Conservation (phyloP, 2,797 vertebrate genomes). For the Ctenopoma multispine region DNA sequence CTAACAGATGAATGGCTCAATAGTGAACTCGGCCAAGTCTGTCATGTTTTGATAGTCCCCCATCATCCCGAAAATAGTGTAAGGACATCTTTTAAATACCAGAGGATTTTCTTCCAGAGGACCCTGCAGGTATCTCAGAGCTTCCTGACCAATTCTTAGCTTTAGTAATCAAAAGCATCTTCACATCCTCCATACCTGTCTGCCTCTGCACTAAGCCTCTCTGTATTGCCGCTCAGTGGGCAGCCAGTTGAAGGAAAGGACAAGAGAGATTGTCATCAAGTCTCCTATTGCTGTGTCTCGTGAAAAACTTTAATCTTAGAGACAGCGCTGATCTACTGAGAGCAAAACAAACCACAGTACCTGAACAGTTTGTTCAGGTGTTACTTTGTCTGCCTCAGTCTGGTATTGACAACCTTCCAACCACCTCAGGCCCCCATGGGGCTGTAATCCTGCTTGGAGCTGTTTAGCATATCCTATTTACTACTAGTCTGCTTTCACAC, state of each 20-base stretch:
- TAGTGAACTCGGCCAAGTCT: constrained; percentile 37
- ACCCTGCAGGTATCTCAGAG: constrained; percentile 54
- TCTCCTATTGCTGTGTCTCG: constrained; percentile 46
- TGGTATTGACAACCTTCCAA: constrained; percentile 65
- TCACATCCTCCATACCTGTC: constrained; percentile 47
- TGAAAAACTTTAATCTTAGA: constrained; percentile 58
- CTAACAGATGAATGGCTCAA: constrained; percentile 50
- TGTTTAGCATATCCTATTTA: constrained; percentile 64
- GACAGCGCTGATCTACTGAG: constrained; percentile 53
- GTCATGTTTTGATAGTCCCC: constrained; percentile 55
- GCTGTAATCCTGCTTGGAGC: constrained; percentile 57
- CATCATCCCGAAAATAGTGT: constrained; percentile 56
- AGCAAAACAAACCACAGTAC: constrained; percentile 57
- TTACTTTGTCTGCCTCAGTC: constrained; percentile 62
- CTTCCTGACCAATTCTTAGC: constrained; percentile 47
- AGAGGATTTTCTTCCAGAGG: constrained; percentile 47
- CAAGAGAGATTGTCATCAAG: constrained; percentile 57
- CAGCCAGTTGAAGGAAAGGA: constrained; percentile 59
- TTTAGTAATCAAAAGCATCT: constrained; percentile 66
- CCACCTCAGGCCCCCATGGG: constrained; percentile 56
- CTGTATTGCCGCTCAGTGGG: constrained; percentile 51
- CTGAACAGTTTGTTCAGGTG: constrained; percentile 61
- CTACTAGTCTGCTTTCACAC: constrained; percentile 59
- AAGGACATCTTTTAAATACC: constrained; percentile 59
- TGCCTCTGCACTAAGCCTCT: constrained; percentile 40